Base-by-base conservation (phyloP, 2,113 vertebrate species). In the Heliornis fulica region DNA sequence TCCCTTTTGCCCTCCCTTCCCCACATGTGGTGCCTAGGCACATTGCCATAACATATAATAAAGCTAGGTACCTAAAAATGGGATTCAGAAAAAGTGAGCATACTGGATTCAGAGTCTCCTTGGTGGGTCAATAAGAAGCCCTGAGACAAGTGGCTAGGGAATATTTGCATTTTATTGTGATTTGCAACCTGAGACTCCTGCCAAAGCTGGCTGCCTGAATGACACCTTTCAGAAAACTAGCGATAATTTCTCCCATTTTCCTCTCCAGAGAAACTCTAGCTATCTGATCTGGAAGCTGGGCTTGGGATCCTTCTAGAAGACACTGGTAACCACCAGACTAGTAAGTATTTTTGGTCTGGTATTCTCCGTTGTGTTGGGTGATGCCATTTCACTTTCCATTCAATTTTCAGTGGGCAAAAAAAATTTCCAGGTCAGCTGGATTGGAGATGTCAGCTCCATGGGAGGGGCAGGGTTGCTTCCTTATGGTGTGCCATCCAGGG, bases 21-120 rank as follows among this genome's bases (percentile, higher is more conserved):
- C 61, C 5, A 1, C 0, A 0, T 31, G 40, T 48, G 4, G 5
- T 13, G 7, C 11, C 19, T 48, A 86, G 36, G 28, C 50, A 32
- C 23, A 22, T 53, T 88, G 66, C 48, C 25, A 11, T 53, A 22
- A 9, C 11, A 53, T 10, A 13, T 11, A 36, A 40, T 31, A 51
- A 72, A 72, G n/a, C 8, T 48, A 40, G 34, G 19, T 34, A 38
- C 12, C 12, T 54, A 41, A 64, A 80, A 89, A 80, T 16, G 50
- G 56, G 10, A 45, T 80, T 54, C 34, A 60, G 34, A 74, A 38
- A n/a, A 34, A 69, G 19, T 5, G 4, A 48, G 11, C 0, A 1
- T n/a, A 51, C 17, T 6, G 40, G 83, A 22, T 16, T 65, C 10
- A 69, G 21, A 53, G 7, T 26, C 26, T 63, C 12, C 9, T 78